Base-by-base conservation (phyloP, 2,797 vertebrate species). In the Orientallactaga sibirica region DNA sequence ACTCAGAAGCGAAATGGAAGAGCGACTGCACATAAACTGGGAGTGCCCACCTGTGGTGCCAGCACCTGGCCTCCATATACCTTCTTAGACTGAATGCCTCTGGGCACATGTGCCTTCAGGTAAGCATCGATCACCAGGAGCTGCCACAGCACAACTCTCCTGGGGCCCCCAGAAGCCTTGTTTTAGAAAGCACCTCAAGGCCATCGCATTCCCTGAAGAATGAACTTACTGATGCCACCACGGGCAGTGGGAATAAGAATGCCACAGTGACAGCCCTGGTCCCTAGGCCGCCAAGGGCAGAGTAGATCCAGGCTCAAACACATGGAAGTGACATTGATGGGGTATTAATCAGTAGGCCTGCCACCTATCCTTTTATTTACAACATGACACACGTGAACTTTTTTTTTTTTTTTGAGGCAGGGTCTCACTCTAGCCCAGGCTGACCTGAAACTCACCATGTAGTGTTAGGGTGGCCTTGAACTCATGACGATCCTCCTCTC, bases 181-280 rank as follows among this genome's bases (percentile, higher is more conserved):
- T 83, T 80, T 25, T 1, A 86, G 67, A 82, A 20, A 48, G 33
- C 18, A 11, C 2, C 12, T 7, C 11, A 61, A 66, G 83, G 66
- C 67, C 37, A 33, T 20, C 2, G 7, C 52, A 66, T 75, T 92
- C 43, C 29, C 20, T 3, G 3, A 52, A 86, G 78, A 48, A 66
- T 73, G 78, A 48, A 66, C 76, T 92, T 81, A 33, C 70, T 84
- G 88, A 94, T 71, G 25, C 74, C 91, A 41, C 75, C 84, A 41
- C 41, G 11, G 76, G 52, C 55, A 18, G 10, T 1, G n/a, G 70
- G 24, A 37, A 52, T 1, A 1, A 76, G 58, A 67, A 33, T 67
- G 48, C 71, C 10, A 22, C 10, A 82, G 74, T 41, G 7, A 0
- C 1, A 71, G 29, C 29, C 19, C 67, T 3, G 61, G 48, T 25